A percentile compares a stretch with the other conserved stretches of the same genome.
Evolutionary conservation across 2,888 invertebrate species (phyloP).

Genomic region (Frankliniella fusca): DNA sequence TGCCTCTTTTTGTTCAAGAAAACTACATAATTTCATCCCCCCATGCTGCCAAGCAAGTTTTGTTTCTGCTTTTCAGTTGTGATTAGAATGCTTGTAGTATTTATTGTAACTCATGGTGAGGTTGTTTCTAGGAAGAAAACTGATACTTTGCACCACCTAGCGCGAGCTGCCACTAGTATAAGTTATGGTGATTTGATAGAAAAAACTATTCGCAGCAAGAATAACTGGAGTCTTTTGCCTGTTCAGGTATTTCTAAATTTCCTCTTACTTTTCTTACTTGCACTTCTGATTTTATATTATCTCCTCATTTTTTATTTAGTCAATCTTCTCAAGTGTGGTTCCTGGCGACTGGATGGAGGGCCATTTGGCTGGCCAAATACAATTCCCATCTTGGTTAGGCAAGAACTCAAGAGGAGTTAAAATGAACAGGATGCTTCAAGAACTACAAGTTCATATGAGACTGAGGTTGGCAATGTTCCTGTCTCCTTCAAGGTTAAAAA

Average conservation of each 20-base stretch:
- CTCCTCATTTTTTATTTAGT: slow-evolving; percentile 53
- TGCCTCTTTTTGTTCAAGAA: slow-evolving; percentile 96
- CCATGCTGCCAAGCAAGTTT: slow-evolving; percentile 61
- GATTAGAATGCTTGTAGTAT: background rate
- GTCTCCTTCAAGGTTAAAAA: no score
- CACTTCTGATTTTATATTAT: slow-evolving; percentile 8
- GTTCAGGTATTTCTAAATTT: slow-evolving; percentile 47
- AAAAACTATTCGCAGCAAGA: slow-evolving; percentile 68
- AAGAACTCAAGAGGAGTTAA: slow-evolving; percentile 85
- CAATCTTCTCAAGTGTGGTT: slow-evolving; percentile 83
- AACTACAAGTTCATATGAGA: slow-evolving; percentile 80
- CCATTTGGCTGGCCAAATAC: slow-evolving; percentile 69
- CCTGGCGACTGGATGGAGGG: slow-evolving; percentile 86
- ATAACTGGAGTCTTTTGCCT: slow-evolving; percentile 85
- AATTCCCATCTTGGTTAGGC: slow-evolving; percentile 95
- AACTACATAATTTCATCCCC: slow-evolving; percentile 86
- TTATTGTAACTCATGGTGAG: background rate
- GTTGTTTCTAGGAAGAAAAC: slow-evolving; percentile 47
- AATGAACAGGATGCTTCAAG: slow-evolving; percentile 73
- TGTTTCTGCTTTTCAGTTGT: background rate
- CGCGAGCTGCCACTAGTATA: slow-evolving; percentile 80
- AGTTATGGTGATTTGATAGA: slow-evolving; percentile 83
- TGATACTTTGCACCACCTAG: slow-evolving; percentile 63
- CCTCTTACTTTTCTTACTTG: background rate
- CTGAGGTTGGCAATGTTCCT: slow-evolving; percentile 56